Evolutionary conservation across 2,888 invertebrate genomes (phyloP).

Genomic region (Melanostoma mellinum): DNA sequence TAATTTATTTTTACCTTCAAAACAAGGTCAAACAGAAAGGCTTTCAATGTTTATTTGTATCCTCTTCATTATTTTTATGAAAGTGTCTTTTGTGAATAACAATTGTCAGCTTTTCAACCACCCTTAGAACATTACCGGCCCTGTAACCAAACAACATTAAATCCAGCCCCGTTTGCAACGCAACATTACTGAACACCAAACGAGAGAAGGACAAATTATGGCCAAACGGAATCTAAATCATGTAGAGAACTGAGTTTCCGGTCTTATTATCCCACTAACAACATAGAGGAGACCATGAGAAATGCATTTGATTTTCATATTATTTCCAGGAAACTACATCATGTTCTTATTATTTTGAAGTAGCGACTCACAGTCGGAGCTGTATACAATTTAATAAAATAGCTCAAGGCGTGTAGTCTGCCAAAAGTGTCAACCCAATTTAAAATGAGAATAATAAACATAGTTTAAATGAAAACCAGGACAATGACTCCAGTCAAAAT

Average conservation of each 20-base stretch:
- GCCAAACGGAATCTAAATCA: conserved; percentile 66
- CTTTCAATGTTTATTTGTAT: too few species aligned
- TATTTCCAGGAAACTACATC: conserved; percentile 53
- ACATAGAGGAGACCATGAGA: conserved; percentile 30
- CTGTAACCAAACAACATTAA: neutral
- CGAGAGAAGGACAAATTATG: conserved; percentile 53
- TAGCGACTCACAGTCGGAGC: conserved; percentile 5
- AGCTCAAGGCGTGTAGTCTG: conserved; percentile 59
- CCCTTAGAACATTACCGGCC: too few species aligned
- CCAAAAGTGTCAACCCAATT: conserved; percentile 71
- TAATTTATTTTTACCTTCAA: neutral
- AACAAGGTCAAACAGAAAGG: too few species aligned
- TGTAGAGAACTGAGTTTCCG: conserved; percentile 43
- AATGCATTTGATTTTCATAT: conserved; percentile 64
- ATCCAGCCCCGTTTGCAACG: conserved; percentile 8
- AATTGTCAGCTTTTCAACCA: too few species aligned
- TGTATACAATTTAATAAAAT: conserved; percentile 42
- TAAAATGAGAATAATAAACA: conserved; percentile 35
- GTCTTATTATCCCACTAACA: conserved; percentile 15
- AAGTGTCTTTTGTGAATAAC: too few species aligned
- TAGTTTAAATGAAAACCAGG: conserved; percentile 34
- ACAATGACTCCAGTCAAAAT: conserved; percentile 31
- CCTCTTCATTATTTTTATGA: too few species aligned
- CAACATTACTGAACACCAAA: neutral
- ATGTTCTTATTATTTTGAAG: conserved; percentile 46